Percentiles rank a stretch among this genome's conserved stretches.
Conservation (phyloP, 35 echinoderm and acorn worm genomes). For the Strongylocentrotus purpuratus region DNA sequence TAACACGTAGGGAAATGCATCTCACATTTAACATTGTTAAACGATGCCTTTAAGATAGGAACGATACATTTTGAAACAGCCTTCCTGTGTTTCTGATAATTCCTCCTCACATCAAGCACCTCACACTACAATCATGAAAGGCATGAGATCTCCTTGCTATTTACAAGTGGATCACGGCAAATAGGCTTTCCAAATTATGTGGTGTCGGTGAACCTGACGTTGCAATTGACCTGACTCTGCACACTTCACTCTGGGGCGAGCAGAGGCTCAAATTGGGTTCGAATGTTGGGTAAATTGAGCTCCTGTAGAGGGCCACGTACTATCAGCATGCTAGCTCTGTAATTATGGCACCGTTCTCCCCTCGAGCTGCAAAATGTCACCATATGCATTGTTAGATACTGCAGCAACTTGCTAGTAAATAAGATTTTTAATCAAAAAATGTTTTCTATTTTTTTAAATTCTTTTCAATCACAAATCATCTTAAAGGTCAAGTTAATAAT, state of each 20-base stretch:
- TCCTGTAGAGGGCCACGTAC: not conserved
- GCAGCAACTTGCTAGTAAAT: not conserved
- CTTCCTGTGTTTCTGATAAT: too few relatives aligned
- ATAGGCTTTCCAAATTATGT: not conserved
- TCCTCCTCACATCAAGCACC: too few relatives aligned
- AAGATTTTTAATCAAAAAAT: too few relatives aligned
- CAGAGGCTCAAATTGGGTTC: slow-evolving; percentile 15
- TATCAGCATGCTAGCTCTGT: slow-evolving; percentile 1
- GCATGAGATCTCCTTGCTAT: not conserved
- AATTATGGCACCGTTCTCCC: not conserved
- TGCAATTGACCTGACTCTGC: not conserved
- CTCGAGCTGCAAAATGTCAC: too few relatives aligned
- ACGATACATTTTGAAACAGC: too few relatives aligned
- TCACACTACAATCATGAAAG: not conserved
- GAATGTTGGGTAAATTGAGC: slow-evolving; percentile 10
- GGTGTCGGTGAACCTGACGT: not conserved
- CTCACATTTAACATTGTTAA: too few relatives aligned
- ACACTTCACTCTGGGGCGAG: slow-evolving; percentile 7
- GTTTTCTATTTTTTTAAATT: too few relatives aligned
- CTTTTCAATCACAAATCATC: too few relatives aligned
- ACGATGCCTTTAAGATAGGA: too few relatives aligned
- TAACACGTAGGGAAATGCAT: too few relatives aligned
- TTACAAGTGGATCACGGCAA: not conserved
- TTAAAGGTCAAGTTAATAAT: too few relatives aligned
- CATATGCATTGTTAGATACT: not conserved